Conservation (phyloP, 2,888 invertebrate species). For the Eristalis arbustorum region DNA sequence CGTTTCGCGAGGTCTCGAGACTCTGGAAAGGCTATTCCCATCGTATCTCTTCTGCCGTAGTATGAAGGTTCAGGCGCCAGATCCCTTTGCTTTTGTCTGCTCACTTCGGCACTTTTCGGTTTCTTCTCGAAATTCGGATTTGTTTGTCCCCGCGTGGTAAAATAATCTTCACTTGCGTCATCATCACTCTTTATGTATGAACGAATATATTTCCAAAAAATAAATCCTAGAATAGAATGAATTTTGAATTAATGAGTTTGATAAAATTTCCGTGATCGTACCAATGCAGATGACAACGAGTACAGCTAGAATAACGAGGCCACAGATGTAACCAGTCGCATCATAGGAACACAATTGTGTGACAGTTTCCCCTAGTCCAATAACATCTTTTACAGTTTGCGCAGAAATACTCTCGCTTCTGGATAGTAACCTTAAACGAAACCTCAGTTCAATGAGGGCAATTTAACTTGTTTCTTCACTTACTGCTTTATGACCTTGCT, state of each 20-base stretch:
- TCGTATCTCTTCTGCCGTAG: slow-evolving; percentile 37
- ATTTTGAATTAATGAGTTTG: not conserved
- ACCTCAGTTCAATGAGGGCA: not conserved
- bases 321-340: slow-evolving; percentile 59
- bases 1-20: slow-evolving; percentile 51
- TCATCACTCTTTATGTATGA: not conserved
- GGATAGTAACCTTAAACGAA: slow-evolving; percentile 19
- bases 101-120: slow-evolving; percentile 9
- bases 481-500: slow-evolving; percentile 70
- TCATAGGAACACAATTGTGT: not conserved
- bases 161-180: not conserved
- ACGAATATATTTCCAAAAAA: slow-evolving; percentile 3
- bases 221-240: slow-evolving; percentile 5
- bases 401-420: not conserved
- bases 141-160: not conserved
- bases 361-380: not conserved
- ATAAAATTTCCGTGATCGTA: slow-evolving; percentile 17
- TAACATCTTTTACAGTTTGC: slow-evolving; percentile 8
- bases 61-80: slow-evolving; percentile 3
- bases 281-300: slow-evolving; percentile 60
- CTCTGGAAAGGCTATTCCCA: slow-evolving; percentile 54
- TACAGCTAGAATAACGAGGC: slow-evolving; percentile 55
- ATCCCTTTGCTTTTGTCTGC: slow-evolving; percentile 9
- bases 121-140: slow-evolving; percentile 40
- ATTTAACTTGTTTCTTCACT: slow-evolving; percentile 3